Evolutionary conservation across 2,888 invertebrate species (phyloP).

Genomic region (Scaptomyza flava): DNA sequence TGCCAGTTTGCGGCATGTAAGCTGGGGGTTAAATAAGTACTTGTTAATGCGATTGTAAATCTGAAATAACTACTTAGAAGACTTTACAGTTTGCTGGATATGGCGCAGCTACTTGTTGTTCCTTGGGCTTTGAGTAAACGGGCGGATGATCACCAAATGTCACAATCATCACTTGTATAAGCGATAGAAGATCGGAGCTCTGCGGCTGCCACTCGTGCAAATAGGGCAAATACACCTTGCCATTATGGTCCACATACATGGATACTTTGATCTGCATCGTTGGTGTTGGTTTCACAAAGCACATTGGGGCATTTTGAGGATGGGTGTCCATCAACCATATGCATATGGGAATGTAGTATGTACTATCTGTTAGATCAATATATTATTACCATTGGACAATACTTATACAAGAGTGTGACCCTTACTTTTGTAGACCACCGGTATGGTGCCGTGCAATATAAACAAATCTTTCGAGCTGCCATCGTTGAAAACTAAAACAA

Average conservation of each 20-base stretch:
- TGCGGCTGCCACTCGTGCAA: slow-evolving; percentile 95
- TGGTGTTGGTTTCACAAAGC: slow-evolving; percentile 96
- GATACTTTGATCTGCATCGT: slow-evolving; percentile 98
- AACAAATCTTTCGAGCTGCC: slow-evolving; percentile 92
- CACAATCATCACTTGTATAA: slow-evolving; percentile 95
- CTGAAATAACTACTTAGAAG: background rate
- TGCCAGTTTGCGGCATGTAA: slow-evolving; percentile 84
- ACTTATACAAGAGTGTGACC: slow-evolving; percentile 30
- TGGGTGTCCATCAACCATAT: slow-evolving; percentile 99
- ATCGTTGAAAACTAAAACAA: slow-evolving; percentile 92
- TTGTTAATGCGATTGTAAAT: background rate
- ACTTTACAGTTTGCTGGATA: slow-evolving; percentile 85
- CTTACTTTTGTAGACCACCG: slow-evolving; percentile 95
- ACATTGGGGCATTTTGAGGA: slow-evolving; percentile 97
- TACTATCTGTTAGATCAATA: slow-evolving; percentile 85
- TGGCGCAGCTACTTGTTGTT: slow-evolving; percentile 85
- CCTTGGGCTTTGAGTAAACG: slow-evolving; percentile 91
- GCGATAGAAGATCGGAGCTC: slow-evolving; percentile 93
- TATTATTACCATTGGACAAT: background rate
- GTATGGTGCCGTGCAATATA: slow-evolving; percentile 95
- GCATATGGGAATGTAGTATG: slow-evolving; percentile 98
- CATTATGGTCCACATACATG: slow-evolving; percentile 96
- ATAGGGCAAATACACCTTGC: slow-evolving; percentile 98
- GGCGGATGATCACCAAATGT: slow-evolving; percentile 98
- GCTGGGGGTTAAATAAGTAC: slow-evolving; percentile 65